phyloP scores from a whole-genome alignment of 2,888 invertebrate genomes.

The Tenthredo scrophulariae region DNA sequence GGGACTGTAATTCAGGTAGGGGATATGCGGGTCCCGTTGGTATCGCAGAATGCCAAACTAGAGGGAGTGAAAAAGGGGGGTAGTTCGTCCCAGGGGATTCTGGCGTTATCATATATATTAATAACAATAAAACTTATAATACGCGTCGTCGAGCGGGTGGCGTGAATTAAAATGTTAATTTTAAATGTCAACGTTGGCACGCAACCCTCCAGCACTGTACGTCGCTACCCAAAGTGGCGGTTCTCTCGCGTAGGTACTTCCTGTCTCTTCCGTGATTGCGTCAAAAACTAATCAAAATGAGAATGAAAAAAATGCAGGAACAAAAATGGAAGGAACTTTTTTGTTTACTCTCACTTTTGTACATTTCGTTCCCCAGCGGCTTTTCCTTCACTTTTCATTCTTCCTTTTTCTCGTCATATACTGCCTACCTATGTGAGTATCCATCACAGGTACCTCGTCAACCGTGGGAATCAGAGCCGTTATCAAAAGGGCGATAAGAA shows the following conservation, averaged over 20 bases:
- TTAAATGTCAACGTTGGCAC: slow-evolving; percentile 54
- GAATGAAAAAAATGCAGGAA: slow-evolving; percentile 15
- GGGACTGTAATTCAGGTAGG: slow-evolving; percentile 31
- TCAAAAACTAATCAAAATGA: slow-evolving; percentile 46
- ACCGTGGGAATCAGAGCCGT: not conserved
- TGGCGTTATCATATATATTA: slow-evolving; percentile 67
- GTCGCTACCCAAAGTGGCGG: not conserved
- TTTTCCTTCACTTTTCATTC: not conserved
- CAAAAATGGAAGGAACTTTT: not conserved
- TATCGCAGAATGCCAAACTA: slow-evolving; percentile 38
- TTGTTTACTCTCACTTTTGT: not conserved
- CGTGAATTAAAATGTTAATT: slow-evolving; percentile 66
- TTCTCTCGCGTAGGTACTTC: slow-evolving; percentile 9
- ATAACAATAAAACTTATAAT: slow-evolving; percentile 68
- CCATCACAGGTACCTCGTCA: not conserved
- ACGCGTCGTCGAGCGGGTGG: slow-evolving; percentile 54
- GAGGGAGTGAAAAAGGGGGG: slow-evolving; percentile 3
- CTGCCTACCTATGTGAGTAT: not conserved
- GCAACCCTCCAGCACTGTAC: slow-evolving; percentile 11
- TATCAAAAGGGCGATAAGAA: not conserved
- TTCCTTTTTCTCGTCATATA: not conserved
- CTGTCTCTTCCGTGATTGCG: slow-evolving; percentile 38
- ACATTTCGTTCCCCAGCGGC: not conserved
- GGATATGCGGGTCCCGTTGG: slow-evolving; percentile 52
- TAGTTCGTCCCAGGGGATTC: slow-evolving; percentile 28